phyloP scores from a whole-genome alignment of 2,797 vertebrate species.

The Hyperoplus lanceolatus region DNA sequence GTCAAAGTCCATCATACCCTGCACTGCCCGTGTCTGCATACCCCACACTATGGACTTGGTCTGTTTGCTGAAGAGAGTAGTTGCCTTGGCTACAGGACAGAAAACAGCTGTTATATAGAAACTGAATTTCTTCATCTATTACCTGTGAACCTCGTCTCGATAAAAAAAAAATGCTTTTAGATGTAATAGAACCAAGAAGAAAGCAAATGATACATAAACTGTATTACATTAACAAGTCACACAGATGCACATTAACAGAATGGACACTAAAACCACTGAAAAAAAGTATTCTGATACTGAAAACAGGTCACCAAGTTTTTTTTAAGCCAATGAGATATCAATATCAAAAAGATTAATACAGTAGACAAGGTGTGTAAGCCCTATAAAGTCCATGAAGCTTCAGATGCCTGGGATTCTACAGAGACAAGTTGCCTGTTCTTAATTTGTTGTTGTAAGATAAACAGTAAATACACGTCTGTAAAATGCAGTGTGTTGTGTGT shows the following conservation, averaged over 20 bases:
- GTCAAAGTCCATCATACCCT: conserved; percentile 99
- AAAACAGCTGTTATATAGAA: not conserved
- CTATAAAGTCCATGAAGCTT: not conserved
- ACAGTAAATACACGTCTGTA: not conserved
- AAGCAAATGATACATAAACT: not conserved
- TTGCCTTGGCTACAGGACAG: conserved; percentile 88
- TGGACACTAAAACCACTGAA: not conserved
- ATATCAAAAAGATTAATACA: not conserved
- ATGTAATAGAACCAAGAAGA: not conserved
- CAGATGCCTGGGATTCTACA: not conserved
- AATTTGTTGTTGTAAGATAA: too few relatives aligned
- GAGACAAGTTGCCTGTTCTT: not conserved
- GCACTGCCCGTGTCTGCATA: conserved; percentile 98
- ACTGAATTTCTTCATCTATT: not conserved
- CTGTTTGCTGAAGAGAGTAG: conserved; percentile 91
- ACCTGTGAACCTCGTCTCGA: not conserved
- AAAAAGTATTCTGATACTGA: not conserved
- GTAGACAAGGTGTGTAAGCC: not conserved
- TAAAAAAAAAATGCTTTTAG: not conserved
- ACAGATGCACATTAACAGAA: not conserved
- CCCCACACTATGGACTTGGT: conserved; percentile 98
- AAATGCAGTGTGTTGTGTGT: not conserved
- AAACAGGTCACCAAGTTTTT: not conserved
- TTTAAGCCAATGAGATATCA: not conserved
- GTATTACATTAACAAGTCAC: not conserved